These are phyloP conservation scores for Dysdera silvatica DNA, from an alignment of 1,140 invertebrate genomes.

Conservation along the genomic window DNA sequence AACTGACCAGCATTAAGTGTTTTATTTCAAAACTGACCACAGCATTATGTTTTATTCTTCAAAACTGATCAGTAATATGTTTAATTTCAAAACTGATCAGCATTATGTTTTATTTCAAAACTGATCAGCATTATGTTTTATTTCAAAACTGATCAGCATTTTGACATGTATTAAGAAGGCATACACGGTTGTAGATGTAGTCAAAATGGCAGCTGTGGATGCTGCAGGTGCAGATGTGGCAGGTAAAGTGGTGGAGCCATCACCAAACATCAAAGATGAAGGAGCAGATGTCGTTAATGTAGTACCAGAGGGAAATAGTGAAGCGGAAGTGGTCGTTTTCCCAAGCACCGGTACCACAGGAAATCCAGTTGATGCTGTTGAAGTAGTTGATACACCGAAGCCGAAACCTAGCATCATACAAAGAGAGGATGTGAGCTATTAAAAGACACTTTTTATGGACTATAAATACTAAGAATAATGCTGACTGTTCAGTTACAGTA, in stretches of 20 bases:
- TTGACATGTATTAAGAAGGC: neutral
- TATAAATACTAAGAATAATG: too few species aligned
- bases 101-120: neutral
- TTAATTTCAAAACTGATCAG: neutral
- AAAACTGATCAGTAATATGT: neutral
- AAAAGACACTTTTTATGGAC: too few species aligned
- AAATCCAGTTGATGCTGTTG: conserved; percentile 34
- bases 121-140: neutral
- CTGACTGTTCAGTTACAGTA: too few species aligned
- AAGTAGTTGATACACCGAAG: too few species aligned
- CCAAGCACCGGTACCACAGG: conserved; percentile 41
- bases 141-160: neutral
- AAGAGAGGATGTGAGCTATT: too few species aligned
- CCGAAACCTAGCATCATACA: too few species aligned
- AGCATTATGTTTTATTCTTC: too few species aligned
- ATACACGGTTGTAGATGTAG: neutral
- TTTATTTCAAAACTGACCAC: too few species aligned
- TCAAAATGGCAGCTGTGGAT: neutral
- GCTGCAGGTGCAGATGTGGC: neutral
- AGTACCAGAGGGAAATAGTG: neutral
- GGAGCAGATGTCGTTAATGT: neutral
- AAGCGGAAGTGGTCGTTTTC: conserved; percentile 40
- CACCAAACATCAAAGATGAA: neutral
- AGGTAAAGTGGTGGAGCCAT: neutral
- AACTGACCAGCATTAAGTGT: too few species aligned